phyloP scores from a whole-genome alignment of 2,113 vertebrate species.

The Emydura subglobosa region DNA sequence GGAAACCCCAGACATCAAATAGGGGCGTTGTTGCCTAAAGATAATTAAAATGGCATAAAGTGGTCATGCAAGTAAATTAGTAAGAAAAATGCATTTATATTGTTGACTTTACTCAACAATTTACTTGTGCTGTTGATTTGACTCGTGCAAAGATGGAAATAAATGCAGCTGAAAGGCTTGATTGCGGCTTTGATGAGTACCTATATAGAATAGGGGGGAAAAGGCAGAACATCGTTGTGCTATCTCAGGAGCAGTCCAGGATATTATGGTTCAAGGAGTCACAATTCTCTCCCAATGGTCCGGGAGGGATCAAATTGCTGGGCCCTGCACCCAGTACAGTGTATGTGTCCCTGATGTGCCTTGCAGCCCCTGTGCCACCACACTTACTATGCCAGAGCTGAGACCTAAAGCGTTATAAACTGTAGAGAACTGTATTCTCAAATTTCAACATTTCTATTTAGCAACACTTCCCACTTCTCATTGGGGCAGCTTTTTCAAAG shows the following conservation, averaged over 20 bases:
- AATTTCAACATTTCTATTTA: background rate
- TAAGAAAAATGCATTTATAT: constrained; percentile 29
- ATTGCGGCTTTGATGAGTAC: constrained; percentile 14
- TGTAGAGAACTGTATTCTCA: background rate
- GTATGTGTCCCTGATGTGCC: accelerated
- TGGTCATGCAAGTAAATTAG: constrained; percentile 5
- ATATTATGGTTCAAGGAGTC: background rate
- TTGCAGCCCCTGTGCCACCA: no score
- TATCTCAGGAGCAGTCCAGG: background rate
- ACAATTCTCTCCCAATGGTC: background rate
- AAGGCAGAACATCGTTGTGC: background rate
- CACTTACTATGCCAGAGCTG: background rate
- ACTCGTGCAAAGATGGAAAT: background rate
- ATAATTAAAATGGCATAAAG: constrained; percentile 40
- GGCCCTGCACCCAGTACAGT: background rate
- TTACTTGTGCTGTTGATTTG: constrained; percentile 45
- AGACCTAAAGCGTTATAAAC: background rate
- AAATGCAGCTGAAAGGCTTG: background rate
- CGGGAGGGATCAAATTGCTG: background rate
- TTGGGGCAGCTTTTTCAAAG: background rate
- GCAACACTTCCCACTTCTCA: constrained; percentile 6
- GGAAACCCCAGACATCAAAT: background rate
- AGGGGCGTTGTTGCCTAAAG: constrained; percentile 35
- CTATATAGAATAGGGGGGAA: background rate
- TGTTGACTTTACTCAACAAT: constrained; percentile 28